Conservation (phyloP, 2,888 invertebrate genomes). For the Philonicus albiceps region DNA sequence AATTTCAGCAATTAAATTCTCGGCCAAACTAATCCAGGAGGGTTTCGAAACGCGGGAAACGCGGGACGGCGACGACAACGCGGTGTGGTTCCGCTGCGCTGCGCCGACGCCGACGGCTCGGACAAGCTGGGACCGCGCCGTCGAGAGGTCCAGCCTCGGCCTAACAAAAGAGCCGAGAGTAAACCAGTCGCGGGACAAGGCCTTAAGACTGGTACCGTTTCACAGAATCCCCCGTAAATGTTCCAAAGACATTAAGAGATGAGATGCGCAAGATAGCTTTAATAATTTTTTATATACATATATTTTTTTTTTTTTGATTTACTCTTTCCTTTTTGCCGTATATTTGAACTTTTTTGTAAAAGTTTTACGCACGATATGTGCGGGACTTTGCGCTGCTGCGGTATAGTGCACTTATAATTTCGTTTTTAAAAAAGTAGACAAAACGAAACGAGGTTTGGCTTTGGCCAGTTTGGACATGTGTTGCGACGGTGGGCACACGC, state of each 20-base stretch:
- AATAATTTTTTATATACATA: slow-evolving; percentile 44
- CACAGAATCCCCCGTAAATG: slow-evolving; percentile 41
- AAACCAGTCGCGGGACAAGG: slow-evolving; percentile 36
- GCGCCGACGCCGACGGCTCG: neutral
- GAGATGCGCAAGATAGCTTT: slow-evolving; percentile 49
- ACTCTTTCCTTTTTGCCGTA: slow-evolving; percentile 33
- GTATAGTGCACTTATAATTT: neutral
- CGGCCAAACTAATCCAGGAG: neutral
- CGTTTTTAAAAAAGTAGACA: neutral
- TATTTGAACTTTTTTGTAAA: slow-evolving; percentile 7
- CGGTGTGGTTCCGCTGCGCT: neutral
- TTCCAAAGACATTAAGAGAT: slow-evolving; percentile 45
- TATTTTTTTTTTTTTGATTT: slow-evolving; percentile 36
- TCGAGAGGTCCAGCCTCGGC: slow-evolving; percentile 3
- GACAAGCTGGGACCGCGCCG: neutral
- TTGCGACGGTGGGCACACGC: slow-evolving; percentile 37
- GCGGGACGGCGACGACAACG: neutral
- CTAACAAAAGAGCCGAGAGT: slow-evolving; percentile 30
- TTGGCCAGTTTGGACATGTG: slow-evolving; percentile 37
- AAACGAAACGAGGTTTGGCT: neutral
- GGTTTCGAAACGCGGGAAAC: slow-evolving; percentile 1
- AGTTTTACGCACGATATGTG: slow-evolving; percentile 22
- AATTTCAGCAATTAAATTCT: slow-evolving; percentile 43
- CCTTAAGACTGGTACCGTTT: slow-evolving; percentile 43
- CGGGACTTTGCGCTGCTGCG: neutral